Evolutionary conservation across 2,888 invertebrate genomes (phyloP).

Genomic region (Sinentomon sp.): DNA sequence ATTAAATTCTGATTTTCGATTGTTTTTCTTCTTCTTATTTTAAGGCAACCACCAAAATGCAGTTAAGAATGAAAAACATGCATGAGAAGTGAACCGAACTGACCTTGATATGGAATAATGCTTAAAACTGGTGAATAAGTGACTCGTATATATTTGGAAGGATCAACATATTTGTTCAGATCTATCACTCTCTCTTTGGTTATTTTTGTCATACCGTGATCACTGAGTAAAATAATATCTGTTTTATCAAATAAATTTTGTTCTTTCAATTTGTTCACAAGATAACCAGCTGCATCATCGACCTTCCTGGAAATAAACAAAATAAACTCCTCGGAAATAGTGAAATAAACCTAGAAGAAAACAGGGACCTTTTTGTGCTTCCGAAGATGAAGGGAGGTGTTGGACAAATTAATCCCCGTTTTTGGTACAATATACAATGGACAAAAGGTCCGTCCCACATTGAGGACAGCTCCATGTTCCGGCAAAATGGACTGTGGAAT

Average conservation of each 20-base stretch:
- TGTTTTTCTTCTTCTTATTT: not conserved
- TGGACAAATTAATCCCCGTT: too few relatives aligned
- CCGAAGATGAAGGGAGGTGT: too few relatives aligned
- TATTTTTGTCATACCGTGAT: constrained; percentile 39
- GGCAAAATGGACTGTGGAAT: too few relatives aligned
- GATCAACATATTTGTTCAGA: constrained; percentile 25
- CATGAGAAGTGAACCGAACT: constrained; percentile 2
- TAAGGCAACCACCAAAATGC: not conserved
- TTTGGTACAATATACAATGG: too few relatives aligned
- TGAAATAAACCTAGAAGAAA: too few relatives aligned
- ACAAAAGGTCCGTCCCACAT: too few relatives aligned
- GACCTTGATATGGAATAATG: constrained; percentile 30
- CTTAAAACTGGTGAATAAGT: constrained; percentile 30
- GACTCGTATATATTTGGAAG: constrained; percentile 23
- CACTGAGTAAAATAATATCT: constrained; percentile 38
- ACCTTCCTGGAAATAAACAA: too few relatives aligned
- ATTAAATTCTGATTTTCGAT: too few relatives aligned
- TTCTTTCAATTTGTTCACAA: constrained; percentile 25
- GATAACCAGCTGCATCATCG: too few relatives aligned
- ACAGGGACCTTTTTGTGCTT: too few relatives aligned
- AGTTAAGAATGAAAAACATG: constrained; percentile 2
- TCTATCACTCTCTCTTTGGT: constrained; percentile 27
- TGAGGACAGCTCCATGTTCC: too few relatives aligned
- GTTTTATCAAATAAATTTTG: constrained; percentile 25
- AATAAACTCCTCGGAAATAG: too few relatives aligned